A percentile compares a stretch with the other conserved stretches of the same genome.
Evolutionary conservation across 2,797 vertebrate species (phyloP).

Genomic region (Antennarius maculatus): DNA sequence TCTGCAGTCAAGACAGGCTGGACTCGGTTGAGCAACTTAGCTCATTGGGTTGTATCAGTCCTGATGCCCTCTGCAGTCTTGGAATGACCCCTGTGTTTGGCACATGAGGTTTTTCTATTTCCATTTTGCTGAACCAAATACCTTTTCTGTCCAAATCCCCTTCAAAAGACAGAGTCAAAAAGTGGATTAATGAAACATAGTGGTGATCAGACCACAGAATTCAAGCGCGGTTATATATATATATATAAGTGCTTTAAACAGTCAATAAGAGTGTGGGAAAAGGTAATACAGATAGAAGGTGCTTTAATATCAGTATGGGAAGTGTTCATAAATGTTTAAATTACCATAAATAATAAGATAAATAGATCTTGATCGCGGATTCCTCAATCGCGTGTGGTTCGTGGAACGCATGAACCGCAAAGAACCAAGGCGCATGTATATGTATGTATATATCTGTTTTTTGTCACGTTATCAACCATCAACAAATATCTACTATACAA

Average conservation of each 20-base stretch:
- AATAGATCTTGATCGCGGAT: no score
- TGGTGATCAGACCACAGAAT: conserved; percentile 9
- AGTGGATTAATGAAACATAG: conserved; percentile 16
- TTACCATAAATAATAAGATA: no score
- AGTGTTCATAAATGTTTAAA: no score
- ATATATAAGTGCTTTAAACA: conserved; percentile 19
- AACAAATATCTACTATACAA: background rate
- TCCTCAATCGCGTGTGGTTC: no score
- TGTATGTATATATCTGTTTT: background rate
- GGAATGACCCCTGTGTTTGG: conserved; percentile 55
- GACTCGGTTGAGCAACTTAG: conserved; percentile 67
- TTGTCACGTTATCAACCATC: no score
- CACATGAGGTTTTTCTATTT: conserved; percentile 51
- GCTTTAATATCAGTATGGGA: no score
- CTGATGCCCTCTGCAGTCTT: conserved; percentile 62
- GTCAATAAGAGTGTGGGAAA: no score
- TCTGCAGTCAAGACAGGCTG: conserved; percentile 75
- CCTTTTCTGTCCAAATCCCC: conserved; percentile 22
- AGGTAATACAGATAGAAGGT: no score
- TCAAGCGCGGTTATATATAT: conserved; percentile 4
- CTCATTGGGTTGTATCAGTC: conserved; percentile 64
- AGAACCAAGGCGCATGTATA: no score
- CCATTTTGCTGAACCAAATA: conserved; percentile 25
- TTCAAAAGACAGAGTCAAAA: conserved; percentile 8
- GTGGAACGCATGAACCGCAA: no score